phyloP scores from a whole-genome alignment of 2,888 invertebrate species.

The Catonia carolina region DNA sequence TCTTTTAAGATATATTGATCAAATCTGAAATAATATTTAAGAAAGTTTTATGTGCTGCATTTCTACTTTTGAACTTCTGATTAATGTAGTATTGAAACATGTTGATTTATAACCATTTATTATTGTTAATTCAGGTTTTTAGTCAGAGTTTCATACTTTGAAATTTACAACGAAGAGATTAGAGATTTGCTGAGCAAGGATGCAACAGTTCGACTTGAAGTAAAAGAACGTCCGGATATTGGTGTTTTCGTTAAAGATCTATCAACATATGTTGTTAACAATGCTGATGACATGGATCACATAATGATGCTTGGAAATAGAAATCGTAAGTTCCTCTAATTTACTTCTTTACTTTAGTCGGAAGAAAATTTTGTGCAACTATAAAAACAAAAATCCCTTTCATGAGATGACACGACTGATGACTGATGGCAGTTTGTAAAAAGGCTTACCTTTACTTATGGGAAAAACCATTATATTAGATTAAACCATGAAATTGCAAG shows the following conservation, averaged over 20 bases:
- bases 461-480: too few relatives aligned
- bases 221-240: constrained; percentile 91
- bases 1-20: too few relatives aligned
- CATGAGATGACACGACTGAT: too few relatives aligned
- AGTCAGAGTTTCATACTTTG: constrained; percentile 94
- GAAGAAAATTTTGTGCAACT: neutral
- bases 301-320: constrained; percentile 96
- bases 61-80: too few relatives aligned
- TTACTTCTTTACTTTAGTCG: neutral
- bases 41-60: too few relatives aligned
- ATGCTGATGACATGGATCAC: constrained; percentile 88
- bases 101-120: too few relatives aligned
- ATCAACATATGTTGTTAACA: constrained; percentile 95
- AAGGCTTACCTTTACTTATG: too few relatives aligned
- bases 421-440: too few relatives aligned
- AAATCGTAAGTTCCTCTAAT: constrained; percentile 57
- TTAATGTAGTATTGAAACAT: too few relatives aligned
- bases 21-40: too few relatives aligned
- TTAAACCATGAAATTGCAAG: too few relatives aligned
- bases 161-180: constrained; percentile 99
- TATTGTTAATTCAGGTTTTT: constrained; percentile 69
- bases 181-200: constrained; percentile 85
- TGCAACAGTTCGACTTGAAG: constrained; percentile 66
- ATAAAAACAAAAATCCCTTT: neutral
- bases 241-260: constrained; percentile 98